Evolutionary conservation across 2,113 vertebrate species (phyloP), one percentile per base, ranked within the genome.

Genomic region (Ammodytes dubius): DNA sequence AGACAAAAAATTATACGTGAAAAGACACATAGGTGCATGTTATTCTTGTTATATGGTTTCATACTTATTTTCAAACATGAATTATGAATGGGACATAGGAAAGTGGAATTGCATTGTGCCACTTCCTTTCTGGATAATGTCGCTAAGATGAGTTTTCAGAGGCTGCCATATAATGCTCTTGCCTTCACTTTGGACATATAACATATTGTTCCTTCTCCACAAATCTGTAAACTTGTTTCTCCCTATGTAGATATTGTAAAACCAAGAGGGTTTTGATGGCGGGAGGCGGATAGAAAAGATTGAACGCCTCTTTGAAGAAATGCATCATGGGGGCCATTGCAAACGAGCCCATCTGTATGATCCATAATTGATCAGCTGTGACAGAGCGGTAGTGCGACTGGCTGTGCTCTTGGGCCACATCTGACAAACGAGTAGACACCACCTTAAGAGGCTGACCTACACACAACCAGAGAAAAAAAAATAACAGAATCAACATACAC

Each of bases 391-490:
- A 66, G 79, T 35, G 81, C 42, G 15, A 68, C 81, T 63, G 71
- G 58, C 81, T 63, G 71, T 63, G 58, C 80, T 90, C 88, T 85
- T 77, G 70, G 80, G 79, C 85, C 57, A 59, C 68, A 83, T 91
- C 90, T 93, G 93, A 95, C 93, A 94, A 95, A 94, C 83, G 91
- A 94, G 87, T 88, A 73, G 82, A 92, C 92, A 86, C 83, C 87
- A 92, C 93, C 94, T 93, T 85, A 87, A 91, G 86, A 91, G 27
- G 91, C 91, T 91, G 94, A 94, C 93, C 94, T 90, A 89, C 88
- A 90, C 91, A 90, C 69, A 83, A 77, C 60, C 27, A 74, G 52
- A 14, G 53, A 6, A 27, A 57, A 72, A 59, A 67, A 43, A 37
- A 74, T 27, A 17, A 46, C 60, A 71, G 60, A 87, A 68, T 17